These are phyloP conservation scores for Scylla paramamosain DNA, from an alignment of 1,140 invertebrate genomes.

Conservation along the genomic window DNA sequence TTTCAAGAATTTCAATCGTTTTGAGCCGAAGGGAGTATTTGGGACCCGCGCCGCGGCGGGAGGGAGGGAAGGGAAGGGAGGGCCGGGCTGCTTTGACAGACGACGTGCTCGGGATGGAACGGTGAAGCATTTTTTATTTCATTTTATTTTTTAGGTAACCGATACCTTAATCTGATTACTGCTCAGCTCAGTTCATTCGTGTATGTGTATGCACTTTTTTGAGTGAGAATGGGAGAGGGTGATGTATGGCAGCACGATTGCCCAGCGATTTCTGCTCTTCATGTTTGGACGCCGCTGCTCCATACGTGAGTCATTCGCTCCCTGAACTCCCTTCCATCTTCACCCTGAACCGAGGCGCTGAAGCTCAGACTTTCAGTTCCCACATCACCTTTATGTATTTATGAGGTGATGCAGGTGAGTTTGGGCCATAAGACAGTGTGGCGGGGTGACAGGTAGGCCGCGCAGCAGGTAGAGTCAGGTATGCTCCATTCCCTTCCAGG, in stretches of 20 bases:
- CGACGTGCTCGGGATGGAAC: not conserved
- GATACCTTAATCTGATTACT: constrained; percentile 23
- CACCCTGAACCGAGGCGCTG: not conserved
- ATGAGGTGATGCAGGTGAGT: not conserved
- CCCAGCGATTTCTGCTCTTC: too few species aligned
- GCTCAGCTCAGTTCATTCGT: not conserved
- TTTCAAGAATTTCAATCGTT: constrained; percentile 24
- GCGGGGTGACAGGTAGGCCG: not conserved
- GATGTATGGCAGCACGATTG: too few species aligned
- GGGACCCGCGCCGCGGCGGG: not conserved
- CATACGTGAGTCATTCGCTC: not conserved
- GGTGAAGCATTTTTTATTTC: not conserved
- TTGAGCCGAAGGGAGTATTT: not conserved
- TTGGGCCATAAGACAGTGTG: not conserved
- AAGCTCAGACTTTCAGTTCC: not conserved
- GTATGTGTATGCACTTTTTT: not conserved
- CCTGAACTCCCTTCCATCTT: not conserved
- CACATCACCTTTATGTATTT: not conserved
- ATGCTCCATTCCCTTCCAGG: not conserved
- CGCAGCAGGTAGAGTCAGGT: constrained; percentile 38
- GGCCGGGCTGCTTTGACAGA: not conserved
- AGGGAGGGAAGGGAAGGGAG: not conserved
- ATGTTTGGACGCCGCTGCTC: not conserved
- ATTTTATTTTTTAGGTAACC: not conserved
- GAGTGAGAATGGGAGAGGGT: too few species aligned